Conservation (phyloP, 2,113 vertebrate species). For the Mungos mungo region DNA sequence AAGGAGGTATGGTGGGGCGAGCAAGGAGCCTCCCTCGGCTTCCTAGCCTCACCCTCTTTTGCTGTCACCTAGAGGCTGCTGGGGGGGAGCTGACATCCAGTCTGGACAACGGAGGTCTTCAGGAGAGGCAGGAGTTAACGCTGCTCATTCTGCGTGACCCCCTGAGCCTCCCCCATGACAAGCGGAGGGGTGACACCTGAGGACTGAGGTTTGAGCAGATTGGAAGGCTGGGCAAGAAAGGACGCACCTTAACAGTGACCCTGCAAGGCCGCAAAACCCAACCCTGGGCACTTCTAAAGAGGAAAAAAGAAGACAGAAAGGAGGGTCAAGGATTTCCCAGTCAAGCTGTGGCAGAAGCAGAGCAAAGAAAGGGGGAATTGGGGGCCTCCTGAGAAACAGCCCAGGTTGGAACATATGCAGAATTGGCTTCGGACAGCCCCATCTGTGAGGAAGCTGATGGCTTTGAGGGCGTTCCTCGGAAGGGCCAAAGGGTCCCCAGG, state of each 20-base stretch:
- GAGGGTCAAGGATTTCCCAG: neutral
- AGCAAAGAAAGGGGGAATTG: neutral
- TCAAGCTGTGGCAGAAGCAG: neutral
- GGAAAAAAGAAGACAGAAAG: neutral
- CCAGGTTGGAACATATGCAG: neutral
- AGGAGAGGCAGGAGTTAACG: neutral
- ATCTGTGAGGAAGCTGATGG: neutral
- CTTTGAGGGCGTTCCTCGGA: neutral
- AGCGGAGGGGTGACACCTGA: neutral
- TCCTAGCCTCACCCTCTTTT: neutral
- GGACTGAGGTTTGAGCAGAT: neutral
- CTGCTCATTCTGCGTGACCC: accelerated
- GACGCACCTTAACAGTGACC: neutral
- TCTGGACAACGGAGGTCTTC: accelerated
- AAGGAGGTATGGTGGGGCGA: neutral
- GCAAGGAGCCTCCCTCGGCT: neutral
- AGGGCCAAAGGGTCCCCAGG: neutral
- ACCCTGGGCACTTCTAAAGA: neutral
- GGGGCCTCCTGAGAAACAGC: neutral
- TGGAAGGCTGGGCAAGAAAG: neutral
- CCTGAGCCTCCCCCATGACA: accelerated
- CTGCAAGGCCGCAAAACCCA: neutral
- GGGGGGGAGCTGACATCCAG: accelerated
- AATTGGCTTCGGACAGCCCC: neutral
- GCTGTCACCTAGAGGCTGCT: neutral